Percentiles rank a stretch among this genome's conserved stretches.
Conservation (phyloP, 2,888 invertebrate species). For the Philereme vetulata region DNA sequence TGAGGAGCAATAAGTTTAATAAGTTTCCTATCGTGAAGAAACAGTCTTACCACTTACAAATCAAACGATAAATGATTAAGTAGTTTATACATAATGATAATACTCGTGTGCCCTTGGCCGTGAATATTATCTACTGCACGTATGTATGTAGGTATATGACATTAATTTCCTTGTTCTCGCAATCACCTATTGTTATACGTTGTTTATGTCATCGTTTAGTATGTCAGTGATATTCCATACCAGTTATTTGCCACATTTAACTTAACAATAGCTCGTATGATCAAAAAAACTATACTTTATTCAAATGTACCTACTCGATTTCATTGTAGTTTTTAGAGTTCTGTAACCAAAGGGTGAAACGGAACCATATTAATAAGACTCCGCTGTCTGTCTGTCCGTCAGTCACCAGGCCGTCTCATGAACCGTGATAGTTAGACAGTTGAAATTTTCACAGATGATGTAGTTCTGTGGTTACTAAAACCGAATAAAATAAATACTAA, state of each 20-base stretch:
- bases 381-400: too few species aligned
- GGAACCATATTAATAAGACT: too few species aligned
- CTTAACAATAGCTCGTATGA: conserved; percentile 7
- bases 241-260: conserved; percentile 27
- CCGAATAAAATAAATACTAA: too few species aligned
- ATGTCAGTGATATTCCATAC: conserved; percentile 37
- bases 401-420: too few species aligned
- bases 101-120: conserved; percentile 44
- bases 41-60: too few species aligned
- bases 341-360: too few species aligned
- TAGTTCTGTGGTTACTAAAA: too few species aligned
- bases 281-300: conserved; percentile 10
- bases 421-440: too few species aligned
- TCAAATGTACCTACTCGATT: conserved; percentile 6
- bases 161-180: conserved; percentile 50
- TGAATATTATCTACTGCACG: conserved; percentile 36
- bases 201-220: conserved; percentile 25
- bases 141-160: conserved; percentile 14
- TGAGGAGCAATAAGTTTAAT: too few species aligned
- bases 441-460: too few species aligned
- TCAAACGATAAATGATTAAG: too few species aligned
- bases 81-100: conserved; percentile 27
- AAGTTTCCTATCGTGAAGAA: too few species aligned
- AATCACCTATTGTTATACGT: conserved; percentile 49
- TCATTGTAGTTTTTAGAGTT: conserved; percentile 14